phyloP scores from a whole-genome alignment of 1,140 invertebrate genomes.

The Popillia japonica region DNA sequence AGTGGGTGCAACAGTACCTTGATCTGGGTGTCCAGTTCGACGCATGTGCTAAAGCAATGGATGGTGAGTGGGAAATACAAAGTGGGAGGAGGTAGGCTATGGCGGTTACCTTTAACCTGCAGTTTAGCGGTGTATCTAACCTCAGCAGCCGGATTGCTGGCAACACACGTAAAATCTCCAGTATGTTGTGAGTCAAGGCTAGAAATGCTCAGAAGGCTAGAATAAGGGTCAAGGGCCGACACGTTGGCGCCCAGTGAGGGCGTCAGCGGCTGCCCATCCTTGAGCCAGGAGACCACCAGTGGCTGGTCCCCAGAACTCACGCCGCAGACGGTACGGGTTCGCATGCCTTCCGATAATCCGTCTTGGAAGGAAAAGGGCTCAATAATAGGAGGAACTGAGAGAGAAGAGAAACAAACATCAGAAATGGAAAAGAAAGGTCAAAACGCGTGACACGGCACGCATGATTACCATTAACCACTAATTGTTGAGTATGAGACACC shows the following conservation, averaged over 20 bases:
- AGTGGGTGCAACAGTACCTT: slow-evolving; percentile 61
- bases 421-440: slow-evolving; percentile 64
- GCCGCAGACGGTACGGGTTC: slow-evolving; percentile 84
- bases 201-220: slow-evolving; percentile 79
- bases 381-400: slow-evolving; percentile 85
- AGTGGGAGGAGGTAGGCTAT: slow-evolving; percentile 48
- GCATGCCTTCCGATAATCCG: slow-evolving; percentile 83
- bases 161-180: slow-evolving; percentile 84
- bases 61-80: slow-evolving; percentile 55
- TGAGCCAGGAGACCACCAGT: slow-evolving; percentile 78
- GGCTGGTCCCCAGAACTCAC: slow-evolving; percentile 83
- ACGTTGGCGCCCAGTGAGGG: slow-evolving; percentile 72
- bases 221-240: slow-evolving; percentile 77
- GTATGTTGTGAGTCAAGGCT: slow-evolving; percentile 77
- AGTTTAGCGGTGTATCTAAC: slow-evolving; percentile 82
- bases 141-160: slow-evolving; percentile 79
- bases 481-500: slow-evolving; percentile 75
- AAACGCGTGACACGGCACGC: slow-evolving; percentile 56
- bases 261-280: slow-evolving; percentile 74
- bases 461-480: slow-evolving; percentile 83
- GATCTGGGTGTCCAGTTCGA: slow-evolving; percentile 56
- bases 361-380: slow-evolving; percentile 85
- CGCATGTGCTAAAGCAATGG: slow-evolving; percentile 66
- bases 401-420: slow-evolving; percentile 69
- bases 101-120: slow-evolving; percentile 80